Percentiles rank a stretch among this genome's conserved stretches.
Evolutionary conservation across 2,797 vertebrate species (phyloP).

Genomic region (Myripristis murdjan): DNA sequence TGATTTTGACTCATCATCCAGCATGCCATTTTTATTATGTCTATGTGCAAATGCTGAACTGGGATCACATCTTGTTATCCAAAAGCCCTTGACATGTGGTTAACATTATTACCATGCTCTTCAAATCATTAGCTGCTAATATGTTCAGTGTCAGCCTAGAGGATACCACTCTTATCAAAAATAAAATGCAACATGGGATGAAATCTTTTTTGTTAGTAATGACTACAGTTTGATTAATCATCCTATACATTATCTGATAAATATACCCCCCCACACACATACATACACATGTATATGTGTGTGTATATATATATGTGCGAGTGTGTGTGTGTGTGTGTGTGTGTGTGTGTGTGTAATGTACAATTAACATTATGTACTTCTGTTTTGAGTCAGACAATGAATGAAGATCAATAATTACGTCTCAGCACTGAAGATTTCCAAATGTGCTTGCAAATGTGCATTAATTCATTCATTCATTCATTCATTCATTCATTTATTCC

Average conservation of each 20-base stretch:
- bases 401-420: no score
- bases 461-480: no score
- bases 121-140: conserved; percentile 37
- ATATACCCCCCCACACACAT: no score
- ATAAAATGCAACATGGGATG: conserved; percentile 34
- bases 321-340: no score
- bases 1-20: conserved; percentile 25
- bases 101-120: conserved; percentile 27
- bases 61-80: conserved; percentile 27
- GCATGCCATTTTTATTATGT: conserved; percentile 13
- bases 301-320: no score
- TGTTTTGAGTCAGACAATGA: no score
- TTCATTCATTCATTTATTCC: no score
- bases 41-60: conserved; percentile 6
- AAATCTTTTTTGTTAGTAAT: conserved; percentile 17
- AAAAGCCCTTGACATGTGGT: conserved; percentile 36
- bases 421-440: no score
- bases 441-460: no score
- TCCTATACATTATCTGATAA: conserved; percentile 28
- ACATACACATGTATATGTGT: no score
- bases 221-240: background rate
- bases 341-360: no score
- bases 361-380: no score
- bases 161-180: conserved; percentile 25
- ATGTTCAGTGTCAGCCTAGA: conserved; percentile 32